Evolutionary conservation across 2,797 vertebrate genomes (phyloP), one percentile per base, ranked within the genome.

Genomic region (Lepus townsendii): DNA sequence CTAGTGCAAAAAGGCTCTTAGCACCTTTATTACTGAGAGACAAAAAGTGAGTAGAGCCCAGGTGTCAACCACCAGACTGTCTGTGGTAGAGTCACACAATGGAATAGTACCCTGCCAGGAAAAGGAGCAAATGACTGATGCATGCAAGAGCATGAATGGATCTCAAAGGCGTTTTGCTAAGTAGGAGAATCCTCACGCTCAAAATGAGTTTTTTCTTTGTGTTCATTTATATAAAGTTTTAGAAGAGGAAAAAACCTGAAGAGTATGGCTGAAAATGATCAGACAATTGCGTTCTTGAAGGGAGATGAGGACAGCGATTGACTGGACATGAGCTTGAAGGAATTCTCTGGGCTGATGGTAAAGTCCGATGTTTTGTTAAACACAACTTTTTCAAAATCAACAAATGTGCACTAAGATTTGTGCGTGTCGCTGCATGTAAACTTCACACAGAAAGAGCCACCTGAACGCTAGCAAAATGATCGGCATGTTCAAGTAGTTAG

Each of bases 211-310:
- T 38, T 38, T 24, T 77, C 22, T 65, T 3, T 35, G 52, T 90
- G 5, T 32, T 96, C 26, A 87, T 69, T 93, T 91, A 57, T 35
- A n/a, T 80, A 3, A 83, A 73, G n/a, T 71, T 87, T 95, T 83
- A 50, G 14, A 77, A 94, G 63, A 80, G 54, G 3, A 6, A 4
- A 76, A 82, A 79, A 26, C 1, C 13, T 57, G 3, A 57, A 17
- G 54, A 57, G 2, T 78, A 42, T 54, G 16, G 66, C 20, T 54
- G 62, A 52, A 95, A 76, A 83, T 57, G 63, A 50, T 63, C 14
- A 52, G 47, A 62, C 10, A 47, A 1, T 66, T 76, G 4, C 76
- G 30, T 65, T 6, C 32, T 73, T 10, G 77, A 16, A 50, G n/a
- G 17, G 5, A 90, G 42, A 3, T 89, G 1, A 7, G 38, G 90